These are phyloP conservation scores for Cichladusa arquata DNA, from an alignment of 2,113 vertebrate species.

Conservation along the genomic window DNA sequence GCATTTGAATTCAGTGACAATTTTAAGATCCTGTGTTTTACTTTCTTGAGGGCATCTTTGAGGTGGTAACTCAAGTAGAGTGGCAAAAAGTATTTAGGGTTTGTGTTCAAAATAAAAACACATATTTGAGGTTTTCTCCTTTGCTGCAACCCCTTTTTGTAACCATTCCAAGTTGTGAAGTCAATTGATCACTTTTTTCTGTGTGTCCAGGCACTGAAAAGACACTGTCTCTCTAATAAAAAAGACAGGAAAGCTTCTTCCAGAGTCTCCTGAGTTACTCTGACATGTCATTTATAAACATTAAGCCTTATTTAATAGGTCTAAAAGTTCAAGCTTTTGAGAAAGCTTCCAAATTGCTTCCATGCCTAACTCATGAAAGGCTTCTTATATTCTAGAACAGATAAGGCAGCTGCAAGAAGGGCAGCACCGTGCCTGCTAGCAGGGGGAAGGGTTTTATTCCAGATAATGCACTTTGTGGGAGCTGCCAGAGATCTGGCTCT, in stretches of 20 bases:
- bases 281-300: not conserved
- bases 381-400: slow-evolving; percentile 18
- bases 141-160: not conserved
- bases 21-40: not conserved
- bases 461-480: not conserved
- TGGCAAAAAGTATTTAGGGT: not conserved
- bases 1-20: not conserved
- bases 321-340: slow-evolving; percentile 30
- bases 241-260: not conserved
- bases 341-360: slow-evolving; percentile 34
- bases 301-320: slow-evolving; percentile 23
- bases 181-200: not conserved
- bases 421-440: not conserved
- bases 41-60: not conserved
- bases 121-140: not conserved
- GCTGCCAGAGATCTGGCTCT: not conserved
- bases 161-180: not conserved
- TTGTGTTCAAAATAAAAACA: not conserved
- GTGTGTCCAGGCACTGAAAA: not conserved
- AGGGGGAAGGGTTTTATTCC: not conserved
- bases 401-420: slow-evolving; percentile 5
- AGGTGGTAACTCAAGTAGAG: not conserved
- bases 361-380: slow-evolving; percentile 1
- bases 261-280: not conserved
- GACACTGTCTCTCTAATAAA: not conserved